These are phyloP conservation scores for Catocala sponsa DNA, from an alignment of 2,888 invertebrate species.

Conservation along the genomic window DNA sequence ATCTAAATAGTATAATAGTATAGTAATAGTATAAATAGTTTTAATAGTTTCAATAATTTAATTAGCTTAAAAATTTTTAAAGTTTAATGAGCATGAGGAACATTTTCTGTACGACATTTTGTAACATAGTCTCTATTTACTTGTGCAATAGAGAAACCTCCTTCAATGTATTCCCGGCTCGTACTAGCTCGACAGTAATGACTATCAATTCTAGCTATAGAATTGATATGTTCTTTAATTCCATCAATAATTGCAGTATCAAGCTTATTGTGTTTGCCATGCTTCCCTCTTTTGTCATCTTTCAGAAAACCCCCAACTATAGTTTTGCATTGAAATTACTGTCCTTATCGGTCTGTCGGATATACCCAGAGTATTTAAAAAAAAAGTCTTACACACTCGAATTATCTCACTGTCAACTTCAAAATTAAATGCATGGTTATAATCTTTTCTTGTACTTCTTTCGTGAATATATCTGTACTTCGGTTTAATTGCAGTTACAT, in stretches of 20 bases:
- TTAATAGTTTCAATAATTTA: too few relatives aligned
- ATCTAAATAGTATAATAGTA: too few relatives aligned
- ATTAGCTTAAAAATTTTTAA: too few relatives aligned
- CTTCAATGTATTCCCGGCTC: slow-evolving; percentile 16
- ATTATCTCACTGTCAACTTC: slow-evolving; percentile 11
- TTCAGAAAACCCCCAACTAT: slow-evolving; percentile 17
- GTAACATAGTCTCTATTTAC: too few relatives aligned
- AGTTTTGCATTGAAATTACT: slow-evolving; percentile 1
- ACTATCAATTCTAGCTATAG: slow-evolving; percentile 31
- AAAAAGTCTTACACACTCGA: too few relatives aligned
- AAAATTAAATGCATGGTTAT: too few relatives aligned
- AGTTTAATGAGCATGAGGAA: too few relatives aligned
- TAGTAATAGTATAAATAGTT: too few relatives aligned
- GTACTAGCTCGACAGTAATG: slow-evolving; percentile 33
- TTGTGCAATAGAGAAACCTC: too few relatives aligned
- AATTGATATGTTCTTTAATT: slow-evolving; percentile 27
- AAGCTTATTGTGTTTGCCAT: slow-evolving; percentile 22
- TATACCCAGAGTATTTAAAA: background rate
- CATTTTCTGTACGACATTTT: too few relatives aligned
- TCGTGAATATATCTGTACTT: slow-evolving; percentile 19
- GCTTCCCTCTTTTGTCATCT: slow-evolving; percentile 27
- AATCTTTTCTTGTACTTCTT: slow-evolving; percentile 19
- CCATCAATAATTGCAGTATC: slow-evolving; percentile 24
- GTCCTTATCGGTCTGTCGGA: background rate
- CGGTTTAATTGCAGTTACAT: slow-evolving; percentile 19